Conservation (phyloP, 2,797 vertebrate genomes). For the Amblyopsis hoosieri region DNA sequence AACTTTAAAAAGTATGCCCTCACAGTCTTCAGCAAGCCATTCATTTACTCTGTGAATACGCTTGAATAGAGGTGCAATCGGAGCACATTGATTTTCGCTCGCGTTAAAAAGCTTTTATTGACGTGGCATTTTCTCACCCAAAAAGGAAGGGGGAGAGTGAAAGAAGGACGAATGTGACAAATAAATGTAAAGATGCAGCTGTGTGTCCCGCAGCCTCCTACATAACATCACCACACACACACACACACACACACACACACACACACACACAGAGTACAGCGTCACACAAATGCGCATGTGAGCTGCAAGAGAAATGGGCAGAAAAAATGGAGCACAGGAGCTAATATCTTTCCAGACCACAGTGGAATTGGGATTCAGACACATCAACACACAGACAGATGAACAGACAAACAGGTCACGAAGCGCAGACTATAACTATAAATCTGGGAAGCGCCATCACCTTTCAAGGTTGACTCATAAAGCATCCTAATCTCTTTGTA, state of each 20-base stretch:
- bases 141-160: slow-evolving; percentile 43
- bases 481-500: slow-evolving; percentile 59
- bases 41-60: slow-evolving; percentile 22
- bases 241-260: neutral
- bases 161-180: slow-evolving; percentile 37
- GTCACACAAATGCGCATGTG: neutral
- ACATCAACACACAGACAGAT: neutral
- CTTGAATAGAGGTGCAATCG: slow-evolving; percentile 50
- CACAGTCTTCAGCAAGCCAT: neutral
- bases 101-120: slow-evolving; percentile 74
- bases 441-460: slow-evolving; percentile 48
- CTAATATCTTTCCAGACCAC: neutral
- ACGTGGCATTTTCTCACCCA: slow-evolving; percentile 63
- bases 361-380: slow-evolving; percentile 4
- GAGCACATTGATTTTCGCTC: slow-evolving; percentile 65
- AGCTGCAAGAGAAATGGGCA: neutral
- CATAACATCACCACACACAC: slow-evolving; percentile 33
- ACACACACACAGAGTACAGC: neutral
- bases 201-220: slow-evolving; percentile 11
- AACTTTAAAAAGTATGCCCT: neutral
- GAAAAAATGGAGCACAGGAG: neutral
- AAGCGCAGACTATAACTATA: slow-evolving; percentile 15
- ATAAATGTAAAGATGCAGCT: slow-evolving; percentile 32
- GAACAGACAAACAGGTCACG: slow-evolving; percentile 18
- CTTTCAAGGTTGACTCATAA: slow-evolving; percentile 57